These are phyloP conservation scores for Tenualosa ilisha DNA, from an alignment of 2,797 vertebrate genomes.

Conservation along the genomic window DNA sequence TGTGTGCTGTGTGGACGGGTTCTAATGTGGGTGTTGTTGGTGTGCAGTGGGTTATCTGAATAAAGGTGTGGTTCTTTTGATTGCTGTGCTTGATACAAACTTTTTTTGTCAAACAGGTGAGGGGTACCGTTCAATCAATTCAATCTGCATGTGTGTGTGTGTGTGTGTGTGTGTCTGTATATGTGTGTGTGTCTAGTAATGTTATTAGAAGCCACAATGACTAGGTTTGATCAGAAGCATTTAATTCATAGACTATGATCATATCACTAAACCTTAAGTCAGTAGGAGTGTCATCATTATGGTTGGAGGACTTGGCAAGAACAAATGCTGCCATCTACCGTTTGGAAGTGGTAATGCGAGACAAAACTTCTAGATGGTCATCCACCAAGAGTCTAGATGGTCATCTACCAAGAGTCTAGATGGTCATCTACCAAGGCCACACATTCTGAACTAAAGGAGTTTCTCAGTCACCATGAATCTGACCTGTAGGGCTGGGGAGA, in stretches of 20 bases:
- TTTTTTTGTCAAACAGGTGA: background rate
- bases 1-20: background rate
- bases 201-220: background rate
- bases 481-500: no score
- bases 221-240: background rate
- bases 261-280: background rate
- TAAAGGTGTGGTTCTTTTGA: background rate
- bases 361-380: background rate
- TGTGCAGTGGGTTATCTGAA: background rate
- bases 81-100: slow-evolving; percentile 5
- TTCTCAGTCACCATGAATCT: background rate
- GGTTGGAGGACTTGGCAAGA: background rate
- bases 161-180: background rate
- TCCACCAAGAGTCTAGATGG: background rate
- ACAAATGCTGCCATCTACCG: background rate
- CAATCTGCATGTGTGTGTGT: background rate
- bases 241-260: background rate
- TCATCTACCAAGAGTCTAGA: background rate
- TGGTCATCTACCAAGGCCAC: background rate
- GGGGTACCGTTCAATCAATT: background rate
- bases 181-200: background rate
- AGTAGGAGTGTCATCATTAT: background rate
- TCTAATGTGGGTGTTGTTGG: background rate
- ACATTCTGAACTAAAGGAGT: background rate
- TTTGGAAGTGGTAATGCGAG: background rate